Conservation (phyloP, 1,140 invertebrate species). For the Eumaeus atala region DNA sequence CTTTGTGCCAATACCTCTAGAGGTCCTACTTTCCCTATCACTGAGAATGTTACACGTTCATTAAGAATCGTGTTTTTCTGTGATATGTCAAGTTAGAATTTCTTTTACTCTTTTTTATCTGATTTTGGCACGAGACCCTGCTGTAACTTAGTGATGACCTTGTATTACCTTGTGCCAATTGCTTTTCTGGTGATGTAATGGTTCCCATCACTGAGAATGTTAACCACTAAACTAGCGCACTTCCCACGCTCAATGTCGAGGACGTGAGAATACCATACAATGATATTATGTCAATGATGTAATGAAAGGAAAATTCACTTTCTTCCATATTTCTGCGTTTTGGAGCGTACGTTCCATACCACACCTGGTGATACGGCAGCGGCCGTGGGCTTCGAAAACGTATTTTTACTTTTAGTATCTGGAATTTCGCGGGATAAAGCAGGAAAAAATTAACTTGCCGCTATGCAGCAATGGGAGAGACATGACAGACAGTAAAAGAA, state of each 20-base stretch:
- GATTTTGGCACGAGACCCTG: no score
- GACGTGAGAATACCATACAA: slow-evolving; percentile 25
- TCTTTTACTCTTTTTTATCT: no score
- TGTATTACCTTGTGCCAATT: not conserved
- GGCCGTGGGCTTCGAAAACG: no score
- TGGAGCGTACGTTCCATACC: not conserved
- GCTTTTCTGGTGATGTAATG: not conserved
- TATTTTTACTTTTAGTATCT: no score
- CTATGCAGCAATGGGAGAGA: no score
- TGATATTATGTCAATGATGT: slow-evolving; percentile 19
- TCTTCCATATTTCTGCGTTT: slow-evolving; percentile 5
- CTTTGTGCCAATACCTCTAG: not conserved
- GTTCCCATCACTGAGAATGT: not conserved
- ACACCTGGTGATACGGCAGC: no score
- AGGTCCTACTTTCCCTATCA: no score
- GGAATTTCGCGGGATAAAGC: no score
- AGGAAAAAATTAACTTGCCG: no score
- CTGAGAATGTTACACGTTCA: not conserved
- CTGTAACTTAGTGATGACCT: not conserved
- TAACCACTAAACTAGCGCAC: slow-evolving; percentile 7
- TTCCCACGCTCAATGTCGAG: slow-evolving; percentile 19
- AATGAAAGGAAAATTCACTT: slow-evolving; percentile 15
- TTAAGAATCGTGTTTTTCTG: no score
- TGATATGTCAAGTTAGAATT: no score
- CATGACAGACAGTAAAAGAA: no score